Evolutionary conservation across 2,797 vertebrate species (phyloP), one percentile per base, ranked within the genome.

Genomic region (Heteromormyrus szaboi): DNA sequence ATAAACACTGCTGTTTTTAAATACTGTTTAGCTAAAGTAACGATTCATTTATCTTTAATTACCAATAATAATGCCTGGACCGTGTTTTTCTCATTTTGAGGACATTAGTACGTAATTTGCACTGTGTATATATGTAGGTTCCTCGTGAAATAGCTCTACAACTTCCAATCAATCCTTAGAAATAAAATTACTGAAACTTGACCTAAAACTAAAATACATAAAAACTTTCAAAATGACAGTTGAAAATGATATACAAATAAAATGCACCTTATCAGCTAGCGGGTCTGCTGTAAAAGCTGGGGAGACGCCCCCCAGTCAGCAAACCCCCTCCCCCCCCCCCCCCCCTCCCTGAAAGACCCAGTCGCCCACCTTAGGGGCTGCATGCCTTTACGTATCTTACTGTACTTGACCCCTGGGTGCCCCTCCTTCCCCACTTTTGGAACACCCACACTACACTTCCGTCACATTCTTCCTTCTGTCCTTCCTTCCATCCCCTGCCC

Each of bases 401-500:
- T 93, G 93, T 94, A 94, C 91, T 93, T 95, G 95, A 95, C 94
- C 95, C 94, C 92, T 50, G 85, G 65, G 84, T 51, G n/a, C 22
- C 83, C 37, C 41, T 51, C 56, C 93, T 93, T 90, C 91, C 92
- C 93, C 93, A 92, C 91, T 91, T 93, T 12, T 4, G 4, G 56
- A 83, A 14, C 84, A 4, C 51, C 25, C 91, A 90, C 92, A 90
- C 92, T 92, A 89, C 12, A 29, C 90, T 92, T 86, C 25, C 91
- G 17, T 94, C 93, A 93, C 95, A 94, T 96, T 62, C 59, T 62
- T 59, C 56, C 56, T 59, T 62, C 25, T 29, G 62, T 65, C 62
- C 25, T 29, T 65, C 95, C 95, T 95, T 94, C 94, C 93, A 53
- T 86, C 90, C 84, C 86, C 37, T 62, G 68, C 86, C 79, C 93